Evolutionary conservation across 2,113 vertebrate species (phyloP).

Genomic region (Lepisosteus osseus): DNA sequence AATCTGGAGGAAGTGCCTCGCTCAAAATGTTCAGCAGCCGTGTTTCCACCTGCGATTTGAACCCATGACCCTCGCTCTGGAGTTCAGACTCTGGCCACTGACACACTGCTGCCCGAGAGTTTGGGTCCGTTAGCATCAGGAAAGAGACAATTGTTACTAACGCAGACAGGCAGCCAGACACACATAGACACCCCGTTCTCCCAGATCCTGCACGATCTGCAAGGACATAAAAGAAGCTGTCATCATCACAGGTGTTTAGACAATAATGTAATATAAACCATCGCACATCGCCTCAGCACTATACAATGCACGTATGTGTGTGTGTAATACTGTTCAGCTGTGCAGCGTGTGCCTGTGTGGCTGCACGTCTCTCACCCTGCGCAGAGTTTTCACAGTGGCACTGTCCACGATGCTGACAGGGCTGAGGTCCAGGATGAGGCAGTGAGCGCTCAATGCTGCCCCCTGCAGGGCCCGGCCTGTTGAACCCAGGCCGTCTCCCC

Average conservation of each 20-base stretch:
- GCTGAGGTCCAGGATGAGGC: conserved; percentile 73
- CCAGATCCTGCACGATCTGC: conserved; percentile 75
- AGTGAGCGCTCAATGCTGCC: conserved; percentile 45
- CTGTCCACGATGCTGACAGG: conserved; percentile 75
- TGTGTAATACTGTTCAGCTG: background rate
- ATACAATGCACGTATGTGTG: background rate
- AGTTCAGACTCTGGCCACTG: no score
- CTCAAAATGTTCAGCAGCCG: no score
- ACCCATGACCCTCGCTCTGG: no score
- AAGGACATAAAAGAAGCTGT: background rate
- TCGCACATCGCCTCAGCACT: background rate
- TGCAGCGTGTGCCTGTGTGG: background rate
- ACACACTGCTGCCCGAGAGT: no score
- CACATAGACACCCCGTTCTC: conserved; percentile 63
- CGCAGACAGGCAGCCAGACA: conserved; percentile 55
- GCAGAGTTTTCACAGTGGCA: conserved; percentile 65
- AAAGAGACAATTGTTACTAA: conserved; percentile 26
- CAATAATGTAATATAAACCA: background rate
- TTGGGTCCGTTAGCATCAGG: no score
- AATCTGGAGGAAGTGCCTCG: no score
- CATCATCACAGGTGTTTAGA: background rate
- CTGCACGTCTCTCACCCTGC: conserved; percentile 61
- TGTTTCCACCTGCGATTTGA: no score
- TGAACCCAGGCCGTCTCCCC: no score
- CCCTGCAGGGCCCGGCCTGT: conserved; percentile 38